These are phyloP conservation scores for Serripes groenlandicus DNA, from an alignment of 2,888 invertebrate species.

Conservation along the genomic window DNA sequence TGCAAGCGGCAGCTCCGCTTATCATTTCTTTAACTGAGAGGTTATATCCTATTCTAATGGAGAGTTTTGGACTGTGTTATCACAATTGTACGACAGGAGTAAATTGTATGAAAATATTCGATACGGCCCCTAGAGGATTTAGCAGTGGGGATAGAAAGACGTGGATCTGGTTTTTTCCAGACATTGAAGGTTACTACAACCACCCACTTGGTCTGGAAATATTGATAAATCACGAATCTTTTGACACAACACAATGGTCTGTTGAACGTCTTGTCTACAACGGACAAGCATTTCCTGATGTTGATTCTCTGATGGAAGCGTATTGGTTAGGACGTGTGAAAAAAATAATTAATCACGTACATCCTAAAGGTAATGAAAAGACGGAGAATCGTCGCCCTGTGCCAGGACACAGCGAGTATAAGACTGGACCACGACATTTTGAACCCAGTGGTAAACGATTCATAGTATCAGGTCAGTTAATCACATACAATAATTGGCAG, in stretches of 20 bases:
- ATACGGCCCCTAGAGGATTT: constrained; percentile 69
- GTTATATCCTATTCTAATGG: constrained; percentile 68
- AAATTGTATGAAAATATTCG: constrained; percentile 70
- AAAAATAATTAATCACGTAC: not conserved
- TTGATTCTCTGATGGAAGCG: constrained; percentile 60
- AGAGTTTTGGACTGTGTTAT: constrained; percentile 72
- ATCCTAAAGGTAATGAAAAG: not conserved
- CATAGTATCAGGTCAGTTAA: constrained; percentile 73
- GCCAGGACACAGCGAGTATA: not conserved
- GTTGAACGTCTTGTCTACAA: constrained; percentile 73
- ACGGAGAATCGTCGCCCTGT: not conserved
- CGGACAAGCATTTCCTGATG: constrained; percentile 69
- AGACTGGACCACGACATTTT: constrained; percentile 71
- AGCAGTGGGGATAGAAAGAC: constrained; percentile 67
- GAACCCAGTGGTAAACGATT: constrained; percentile 80
- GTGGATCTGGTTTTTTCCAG: constrained; percentile 73
- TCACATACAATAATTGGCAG: constrained; percentile 79
- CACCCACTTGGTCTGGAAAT: constrained; percentile 77
- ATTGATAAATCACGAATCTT: constrained; percentile 70
- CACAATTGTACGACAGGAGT: constrained; percentile 71
- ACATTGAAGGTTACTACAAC: constrained; percentile 73
- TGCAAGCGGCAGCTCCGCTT: constrained; percentile 47
- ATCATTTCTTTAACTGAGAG: constrained; percentile 47
- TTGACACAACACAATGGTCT: constrained; percentile 67
- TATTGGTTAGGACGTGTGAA: not conserved